Base-by-base conservation (phyloP, 2,113 vertebrate species). In the Carassius auratus region DNA sequence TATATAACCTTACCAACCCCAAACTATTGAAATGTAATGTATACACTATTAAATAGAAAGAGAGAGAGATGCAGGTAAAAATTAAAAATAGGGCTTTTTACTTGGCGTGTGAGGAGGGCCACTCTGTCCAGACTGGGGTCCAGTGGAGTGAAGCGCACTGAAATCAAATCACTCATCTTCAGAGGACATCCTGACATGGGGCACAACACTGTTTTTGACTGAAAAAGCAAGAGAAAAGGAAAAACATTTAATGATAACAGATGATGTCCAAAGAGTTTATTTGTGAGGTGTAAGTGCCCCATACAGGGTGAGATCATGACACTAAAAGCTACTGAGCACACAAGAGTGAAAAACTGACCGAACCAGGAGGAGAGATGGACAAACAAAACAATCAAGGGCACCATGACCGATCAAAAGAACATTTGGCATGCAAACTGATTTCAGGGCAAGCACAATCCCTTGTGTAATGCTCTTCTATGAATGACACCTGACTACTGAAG, bases 101-200 rank as follows among this genome's bases (percentile, higher is more conserved):
- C 94, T 82, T 96, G 96, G 21, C 95, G 96, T 1, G 94, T 97
- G 87, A 98, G 95, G 64, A 98, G 92, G 42, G 95, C 94, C 74
- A 97, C 95, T 1, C 96, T 90, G 88, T 95, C 94, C 90, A 97
- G 94, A 0, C 93, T 93, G 0, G 93, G 59, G 83, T 98, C 96
- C 6, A 97, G 90, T 0, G 90, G 93, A 1, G 95, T 96, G 90
- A 98, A 97, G 50, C 83, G 89, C 38, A 98, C 96, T 0, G 94
- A 48, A 2, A 95, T 94, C 59, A 98, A 91, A 83, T 98, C 96
- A 0, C 94, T 97, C 95, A 97, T 95, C 89, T 95, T 96, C 71
- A 98, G 93, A 0, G 96, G 93, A 45, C 86, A 92, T 55, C 96
- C 96, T 0, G 96, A 97, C 97, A 98, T 98, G 17, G 97, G 97